Conservation (phyloP, 1,140 invertebrate genomes). For the Cyclina sinensis region DNA sequence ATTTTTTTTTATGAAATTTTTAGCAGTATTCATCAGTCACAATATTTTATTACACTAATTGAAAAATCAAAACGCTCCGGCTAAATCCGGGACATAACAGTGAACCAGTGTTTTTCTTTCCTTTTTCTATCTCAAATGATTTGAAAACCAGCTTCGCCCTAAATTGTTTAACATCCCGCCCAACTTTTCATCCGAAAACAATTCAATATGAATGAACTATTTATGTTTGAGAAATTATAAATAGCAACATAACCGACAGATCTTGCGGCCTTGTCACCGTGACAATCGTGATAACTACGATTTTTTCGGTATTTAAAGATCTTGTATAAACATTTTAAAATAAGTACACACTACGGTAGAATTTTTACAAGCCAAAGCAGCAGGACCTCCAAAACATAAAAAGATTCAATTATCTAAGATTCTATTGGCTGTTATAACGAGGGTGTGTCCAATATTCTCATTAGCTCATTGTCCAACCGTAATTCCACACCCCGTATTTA, state of each 20-base stretch:
- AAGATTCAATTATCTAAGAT: too few species aligned
- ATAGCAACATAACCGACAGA: neutral
- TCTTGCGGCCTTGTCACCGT: neutral
- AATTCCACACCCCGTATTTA: too few species aligned
- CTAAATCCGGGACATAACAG: neutral
- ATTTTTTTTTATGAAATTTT: too few species aligned
- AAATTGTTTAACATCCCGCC: constrained; percentile 9
- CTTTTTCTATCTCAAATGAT: neutral
- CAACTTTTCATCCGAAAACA: neutral
- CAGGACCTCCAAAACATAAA: too few species aligned
- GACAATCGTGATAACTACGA: neutral
- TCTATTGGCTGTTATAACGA: too few species aligned
- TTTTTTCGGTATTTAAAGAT: neutral
- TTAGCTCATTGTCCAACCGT: too few species aligned
- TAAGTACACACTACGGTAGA: neutral
- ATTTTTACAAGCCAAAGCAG: neutral
- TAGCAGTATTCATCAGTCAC: neutral
- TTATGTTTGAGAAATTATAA: neutral
- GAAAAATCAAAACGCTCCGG: neutral
- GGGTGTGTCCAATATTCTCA: too few species aligned
- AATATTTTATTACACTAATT: neutral
- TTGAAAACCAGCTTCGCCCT: constrained; percentile 9
- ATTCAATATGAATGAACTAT: neutral
- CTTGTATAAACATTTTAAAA: neutral
- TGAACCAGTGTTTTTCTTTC: too few species aligned